Evolutionary conservation across 2,797 vertebrate genomes (phyloP), one percentile per base, ranked within the genome.

Genomic region (Garrulus glandarius): DNA sequence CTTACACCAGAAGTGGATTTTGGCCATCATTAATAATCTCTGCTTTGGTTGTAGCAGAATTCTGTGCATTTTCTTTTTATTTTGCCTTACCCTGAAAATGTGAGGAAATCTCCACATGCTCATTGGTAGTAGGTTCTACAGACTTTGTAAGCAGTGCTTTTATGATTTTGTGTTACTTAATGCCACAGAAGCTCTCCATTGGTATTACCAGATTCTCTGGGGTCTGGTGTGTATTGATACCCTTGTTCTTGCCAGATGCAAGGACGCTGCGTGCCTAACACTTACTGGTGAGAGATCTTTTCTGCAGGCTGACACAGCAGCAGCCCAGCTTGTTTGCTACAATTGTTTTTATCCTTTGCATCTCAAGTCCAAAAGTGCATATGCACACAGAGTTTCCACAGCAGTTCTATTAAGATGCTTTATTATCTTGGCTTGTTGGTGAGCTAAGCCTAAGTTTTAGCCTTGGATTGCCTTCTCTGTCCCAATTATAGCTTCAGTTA

Each of bases 401-500:
- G 84, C 87, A 53, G 34, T 84, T 94, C 80, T 76, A 82, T 94
- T 92, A 96, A 92, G 49, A 82, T 96, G 85, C 64, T 94, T 92
- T 94, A 88, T 95, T 95, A 55, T 93, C 53, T 87, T 93, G 80
- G 60, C 64, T 96, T 4, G 4, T 18, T 88, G 89, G 56, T 86
- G 80, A 94, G 47, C 85, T 94, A 79, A 93, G 70, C 67, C 72
- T 30, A 76, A 90, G 67, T 87, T 96, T 90, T 94, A 94, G 89
- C 91, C 72, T 93, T 93, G 65, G 57, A 84, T 91, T 95, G 83
- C 87, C 37, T 88, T 90, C 89, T 89, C 65, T 92, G 59, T 93
- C 92, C 94, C 65, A 96, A 67, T 95, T 95, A 95, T 82, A 96
- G 91, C 89, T 89, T 76, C 2, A 0, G 83, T 90, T 97, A 94